These are phyloP conservation scores for Zoanthus gigantus DNA, from an alignment of 92 coral and sea anemone genomes.

Conservation along the genomic window DNA sequence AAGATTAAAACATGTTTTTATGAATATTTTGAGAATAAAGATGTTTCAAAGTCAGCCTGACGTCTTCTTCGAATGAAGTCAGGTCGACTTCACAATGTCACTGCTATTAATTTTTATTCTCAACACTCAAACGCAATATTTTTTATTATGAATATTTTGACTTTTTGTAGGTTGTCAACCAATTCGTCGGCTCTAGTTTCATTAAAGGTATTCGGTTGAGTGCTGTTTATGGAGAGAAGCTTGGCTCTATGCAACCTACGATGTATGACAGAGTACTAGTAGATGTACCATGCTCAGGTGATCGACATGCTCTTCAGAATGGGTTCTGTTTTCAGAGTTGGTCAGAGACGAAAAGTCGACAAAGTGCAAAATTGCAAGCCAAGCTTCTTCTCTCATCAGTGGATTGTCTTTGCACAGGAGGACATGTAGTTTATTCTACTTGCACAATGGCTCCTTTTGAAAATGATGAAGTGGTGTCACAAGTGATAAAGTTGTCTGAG, in stretches of 20 bases:
- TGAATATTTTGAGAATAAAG: too few species aligned
- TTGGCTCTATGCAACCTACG: constrained; percentile 55
- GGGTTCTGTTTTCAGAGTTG: constrained; percentile 57
- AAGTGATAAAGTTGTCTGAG: constrained; percentile 27
- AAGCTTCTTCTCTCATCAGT: constrained; percentile 64
- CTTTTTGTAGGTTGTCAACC: constrained; percentile 52
- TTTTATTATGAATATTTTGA: neutral
- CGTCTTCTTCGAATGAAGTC: too few species aligned
- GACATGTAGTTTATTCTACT: constrained; percentile 70
- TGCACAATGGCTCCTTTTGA: constrained; percentile 69
- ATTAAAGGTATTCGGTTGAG: constrained; percentile 40
- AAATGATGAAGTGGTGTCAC: constrained; percentile 67
- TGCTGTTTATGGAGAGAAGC: constrained; percentile 49
- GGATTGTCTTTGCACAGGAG: constrained; percentile 56
- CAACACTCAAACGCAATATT: neutral
- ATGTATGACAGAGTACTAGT: constrained; percentile 68
- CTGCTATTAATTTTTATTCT: too few species aligned
- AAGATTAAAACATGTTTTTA: too few species aligned
- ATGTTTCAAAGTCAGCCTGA: too few species aligned
- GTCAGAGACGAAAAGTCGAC: constrained; percentile 55
- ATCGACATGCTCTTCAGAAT: constrained; percentile 56
- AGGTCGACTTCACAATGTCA: too few species aligned
- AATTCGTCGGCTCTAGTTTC: constrained; percentile 55
- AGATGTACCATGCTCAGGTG: constrained; percentile 76
- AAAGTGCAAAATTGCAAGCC: constrained; percentile 44